Evolutionary conservation across 2,888 invertebrate species (phyloP), one percentile per base, ranked within the genome.

Genomic region (Caenorhabditis becei): DNA sequence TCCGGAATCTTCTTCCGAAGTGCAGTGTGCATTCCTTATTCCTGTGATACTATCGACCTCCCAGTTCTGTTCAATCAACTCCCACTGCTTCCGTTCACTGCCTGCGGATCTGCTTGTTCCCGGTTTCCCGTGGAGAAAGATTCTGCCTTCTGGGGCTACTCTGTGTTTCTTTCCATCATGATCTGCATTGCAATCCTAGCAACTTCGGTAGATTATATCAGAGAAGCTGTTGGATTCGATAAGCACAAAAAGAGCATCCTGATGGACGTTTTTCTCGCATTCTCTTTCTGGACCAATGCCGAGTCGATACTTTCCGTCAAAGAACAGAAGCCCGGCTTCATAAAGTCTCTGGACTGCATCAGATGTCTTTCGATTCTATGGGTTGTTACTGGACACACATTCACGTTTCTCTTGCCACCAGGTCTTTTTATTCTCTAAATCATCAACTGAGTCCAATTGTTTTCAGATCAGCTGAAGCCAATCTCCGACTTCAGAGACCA

Each of bases 361-460:
- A 78, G 88, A n/a, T 78, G 83, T 61, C 56, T 88, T 26, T 88
- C 88, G 4, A 87, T 88, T 75, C 44, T 72, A 16, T 88, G 88
- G 87, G 86, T 88, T 14, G 81, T 85, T 10, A 51, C 82, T 26
- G 85, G 83, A 11, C 83, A 85, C 51, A 51, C 74, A 16, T 23
- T 71, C 11, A 62, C 56, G 16, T 26, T 16, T 1, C 24, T 71
- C 8, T 35, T 62, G 71, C 53, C 61, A 41, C 71, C 71, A 59
- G 71, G 71, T 71, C n/a, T n/a, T n/a, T n/a, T n/a, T 47, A n/a
- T 16, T 10, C n/a, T 3, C 18, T 51, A 23, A 23, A 14, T 23
- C 53, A 53, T 53, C 20, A 24, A n/a, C 5, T 20, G 35, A 59
- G 32, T 32, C 5, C 10, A 10, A 23, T 26, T 1, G 24, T 56